phyloP scores from a whole-genome alignment of 2,113 vertebrate genomes.

The Jaculus jaculus region DNA sequence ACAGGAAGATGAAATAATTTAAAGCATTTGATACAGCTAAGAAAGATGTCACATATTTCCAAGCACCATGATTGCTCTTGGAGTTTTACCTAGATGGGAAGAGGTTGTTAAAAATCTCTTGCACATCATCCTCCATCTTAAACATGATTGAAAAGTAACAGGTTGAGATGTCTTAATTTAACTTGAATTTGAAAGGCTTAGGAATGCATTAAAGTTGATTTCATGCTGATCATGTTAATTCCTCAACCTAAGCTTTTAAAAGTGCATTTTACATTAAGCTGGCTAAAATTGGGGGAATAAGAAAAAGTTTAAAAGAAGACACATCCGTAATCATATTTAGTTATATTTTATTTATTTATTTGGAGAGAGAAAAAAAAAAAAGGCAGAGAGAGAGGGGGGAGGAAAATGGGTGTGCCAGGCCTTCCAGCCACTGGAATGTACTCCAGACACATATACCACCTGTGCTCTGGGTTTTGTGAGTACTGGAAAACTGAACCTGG shows the following conservation, averaged over 20 bases:
- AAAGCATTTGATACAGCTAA: not conserved
- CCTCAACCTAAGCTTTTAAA: constrained; percentile 31
- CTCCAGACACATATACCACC: too few relatives aligned
- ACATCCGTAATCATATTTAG: not conserved
- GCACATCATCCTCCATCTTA: not conserved
- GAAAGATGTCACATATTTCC: constrained; percentile 1
- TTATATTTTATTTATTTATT: not conserved
- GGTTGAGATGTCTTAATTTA: constrained; percentile 19
- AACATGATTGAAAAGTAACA: constrained; percentile 37
- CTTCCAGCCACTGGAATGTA: too few relatives aligned
- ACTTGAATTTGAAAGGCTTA: constrained; percentile 21
- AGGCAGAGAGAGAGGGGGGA: too few relatives aligned
- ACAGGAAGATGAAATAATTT: not conserved
- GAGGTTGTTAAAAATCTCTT: not conserved
- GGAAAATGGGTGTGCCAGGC: too few relatives aligned
- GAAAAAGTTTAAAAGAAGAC: not conserved
- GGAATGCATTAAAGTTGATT: not conserved
- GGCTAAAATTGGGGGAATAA: not conserved
- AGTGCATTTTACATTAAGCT: constrained; percentile 6
- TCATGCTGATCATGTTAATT: constrained; percentile 46
- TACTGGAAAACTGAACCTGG: too few relatives aligned
- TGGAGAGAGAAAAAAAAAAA: too few relatives aligned
- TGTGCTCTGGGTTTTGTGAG: too few relatives aligned
- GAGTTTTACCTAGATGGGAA: not conserved
- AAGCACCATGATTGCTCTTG: not conserved